Evolutionary conservation across 23 tunicate genomes (phyloP).

Genomic region (Ascidia mentula): DNA sequence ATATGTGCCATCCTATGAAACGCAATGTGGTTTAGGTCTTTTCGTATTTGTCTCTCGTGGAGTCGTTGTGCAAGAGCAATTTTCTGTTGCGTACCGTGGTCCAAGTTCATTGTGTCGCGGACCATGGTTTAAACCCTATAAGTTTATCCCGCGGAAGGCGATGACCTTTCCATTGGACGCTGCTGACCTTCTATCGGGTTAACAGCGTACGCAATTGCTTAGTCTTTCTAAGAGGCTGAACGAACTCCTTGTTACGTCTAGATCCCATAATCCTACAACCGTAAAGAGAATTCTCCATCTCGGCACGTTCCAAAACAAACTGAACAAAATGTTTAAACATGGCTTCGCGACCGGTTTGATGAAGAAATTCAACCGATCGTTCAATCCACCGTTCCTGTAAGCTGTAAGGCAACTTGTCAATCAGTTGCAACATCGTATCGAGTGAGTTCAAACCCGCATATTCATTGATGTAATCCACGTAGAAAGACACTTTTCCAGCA

Average conservation of each 20-base stretch:
- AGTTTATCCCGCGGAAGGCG: too few relatives aligned
- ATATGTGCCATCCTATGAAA: too few relatives aligned
- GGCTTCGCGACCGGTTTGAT: slow-evolving; percentile 10
- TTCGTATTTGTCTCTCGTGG: too few relatives aligned
- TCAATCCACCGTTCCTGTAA: slow-evolving; percentile 1
- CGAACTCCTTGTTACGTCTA: neutral
- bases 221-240: neutral
- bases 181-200: neutral
- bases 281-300: slow-evolving; percentile 1
- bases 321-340: slow-evolving; percentile 3
- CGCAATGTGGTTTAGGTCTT: too few relatives aligned
- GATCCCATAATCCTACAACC: slow-evolving; percentile 2
- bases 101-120: too few relatives aligned
- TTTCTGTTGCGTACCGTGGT: too few relatives aligned
- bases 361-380: slow-evolving; percentile 14
- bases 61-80: too few relatives aligned
- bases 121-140: too few relatives aligned
- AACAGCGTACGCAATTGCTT: slow-evolving; percentile 2
- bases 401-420: slow-evolving; percentile 13
- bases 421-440: slow-evolving; percentile 9
- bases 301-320: neutral
- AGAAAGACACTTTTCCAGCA: slow-evolving; percentile 12
- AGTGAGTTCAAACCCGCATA: slow-evolving; percentile 11
- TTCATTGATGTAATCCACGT: neutral
- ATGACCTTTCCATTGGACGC: neutral